Evolutionary conservation across 35 echinoderm and acorn worm genomes (phyloP), one percentile per base, ranked within the genome.

Genomic region (Heliocidaris tuberculata): DNA sequence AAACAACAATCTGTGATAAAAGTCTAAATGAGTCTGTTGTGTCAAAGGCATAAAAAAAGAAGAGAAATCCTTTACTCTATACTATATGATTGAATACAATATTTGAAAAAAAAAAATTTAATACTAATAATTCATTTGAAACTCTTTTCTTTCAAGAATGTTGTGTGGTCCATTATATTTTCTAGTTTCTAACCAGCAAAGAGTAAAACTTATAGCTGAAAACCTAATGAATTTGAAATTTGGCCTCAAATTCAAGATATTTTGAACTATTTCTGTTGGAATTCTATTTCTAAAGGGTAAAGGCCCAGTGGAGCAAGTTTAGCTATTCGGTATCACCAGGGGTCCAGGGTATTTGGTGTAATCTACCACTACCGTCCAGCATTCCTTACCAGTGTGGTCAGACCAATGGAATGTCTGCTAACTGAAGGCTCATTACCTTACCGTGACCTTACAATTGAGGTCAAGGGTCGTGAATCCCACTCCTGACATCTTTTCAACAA

Each of bases 361-460:
- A 78, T 78, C 21, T 78, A 78, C 65, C 65, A 78, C 65, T n/a
- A 78, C 21, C 65, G 65, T 78, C 65, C 65, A 78, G 65, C 65
- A 78, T 78, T 78, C 65, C 27, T 78, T 7, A n/a, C 65, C 27
- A 19, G 65, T 78, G 65, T 78, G 65, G 65, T 78, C 65, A 78
- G 65, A 78, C 15, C 17, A 78, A 27, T 78, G 65, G 65, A 78
- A 78, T 78, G 65, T 78, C 65, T 27, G 65, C 65, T 21, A 78
- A 56, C 52, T 56, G 52, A 78, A 78, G 65, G 65, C 65, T 78
- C 65, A 78, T 78, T 78, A 78, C 65, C 65, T n/a, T 78, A n/a
- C 2, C 65, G 17, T 78, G 65, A 78, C 65, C 65, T 78, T 78
- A 78, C 65, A n/a, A 78, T 78, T 78, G 65, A 78, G 21, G 21